phyloP scores from a whole-genome alignment of 2,888 invertebrate genomes.

The Cheilosia urbana region DNA sequence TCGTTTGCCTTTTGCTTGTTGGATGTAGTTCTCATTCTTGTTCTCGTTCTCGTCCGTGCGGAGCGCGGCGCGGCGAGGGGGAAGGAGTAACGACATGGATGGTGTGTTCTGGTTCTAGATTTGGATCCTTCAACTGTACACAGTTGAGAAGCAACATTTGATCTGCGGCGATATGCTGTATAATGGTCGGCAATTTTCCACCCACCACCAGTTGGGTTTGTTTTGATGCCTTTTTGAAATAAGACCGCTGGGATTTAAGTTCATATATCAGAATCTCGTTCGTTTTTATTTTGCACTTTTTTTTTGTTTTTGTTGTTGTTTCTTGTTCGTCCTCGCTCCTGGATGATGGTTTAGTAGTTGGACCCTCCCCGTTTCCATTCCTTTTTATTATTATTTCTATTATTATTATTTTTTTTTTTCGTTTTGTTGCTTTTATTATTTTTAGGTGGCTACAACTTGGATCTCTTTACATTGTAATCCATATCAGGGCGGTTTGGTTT shows the following conservation, averaged over 20 bases:
- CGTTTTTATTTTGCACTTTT: conserved; percentile 54
- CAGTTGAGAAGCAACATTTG: conserved; percentile 67
- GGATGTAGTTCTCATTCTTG: conserved; percentile 11
- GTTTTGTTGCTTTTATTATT: conserved; percentile 34
- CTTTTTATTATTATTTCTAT: conserved; percentile 73
- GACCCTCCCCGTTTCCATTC: conserved; percentile 64
- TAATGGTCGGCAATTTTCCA: conserved; percentile 72
- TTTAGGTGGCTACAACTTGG: conserved; percentile 49
- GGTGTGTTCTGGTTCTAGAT: conserved; percentile 10
- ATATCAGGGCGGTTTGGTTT: conserved; percentile 30
- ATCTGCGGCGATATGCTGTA: conserved; percentile 70
- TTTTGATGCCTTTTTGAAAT: conserved; percentile 77
- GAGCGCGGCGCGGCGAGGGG: not conserved
- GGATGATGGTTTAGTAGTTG: conserved; percentile 48
- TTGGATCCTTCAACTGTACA: conserved; percentile 36
- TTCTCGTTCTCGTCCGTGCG: conserved; percentile 14
- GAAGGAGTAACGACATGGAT: conserved; percentile 24
- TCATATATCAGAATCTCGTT: conserved; percentile 74
- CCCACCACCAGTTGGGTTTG: conserved; percentile 64
- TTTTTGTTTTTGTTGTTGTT: not conserved
- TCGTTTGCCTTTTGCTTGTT: conserved; percentile 57
- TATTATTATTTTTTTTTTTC: conserved; percentile 30
- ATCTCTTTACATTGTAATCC: conserved; percentile 61
- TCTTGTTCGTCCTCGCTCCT: conserved; percentile 20
- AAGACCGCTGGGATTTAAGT: conserved; percentile 77